Evolutionary conservation across 2,113 vertebrate genomes (phyloP), one percentile per base, ranked within the genome.

Genomic region (Chaenocephalus aceratus): DNA sequence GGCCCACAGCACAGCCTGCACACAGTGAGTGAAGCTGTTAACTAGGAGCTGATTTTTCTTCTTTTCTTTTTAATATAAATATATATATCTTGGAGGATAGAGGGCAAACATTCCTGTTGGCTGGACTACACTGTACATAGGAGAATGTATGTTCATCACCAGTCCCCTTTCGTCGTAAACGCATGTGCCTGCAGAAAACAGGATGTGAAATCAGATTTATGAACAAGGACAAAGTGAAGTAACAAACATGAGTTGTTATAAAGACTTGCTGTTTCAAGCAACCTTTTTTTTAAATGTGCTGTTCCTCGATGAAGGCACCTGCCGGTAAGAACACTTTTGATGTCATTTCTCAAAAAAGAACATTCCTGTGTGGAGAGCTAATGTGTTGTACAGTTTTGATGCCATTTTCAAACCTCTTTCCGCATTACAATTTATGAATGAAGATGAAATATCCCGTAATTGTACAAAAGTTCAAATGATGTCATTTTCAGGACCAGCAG

Each of bases 11-110:
- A 93, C 72, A 67, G 83, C 34, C 86, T 91, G 80, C 92, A 90
- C 60, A 71, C 92, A 4, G 89, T 95, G 74, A 93, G 90, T 21
- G 94, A 95, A 83, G 73, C 91, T 30, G 94, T 95, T 10, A 95
- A 95, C 79, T 95, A 91, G 83, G 13, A 74, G 60, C 69, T 54
- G 74, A 3, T 80, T 53, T 53, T 53, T 36, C 34, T 2, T 57
- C 23, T 7, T 26, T 1, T 57, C 23, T 6, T 12, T 56, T 21
- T 21, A n/a, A 41, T 41, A 41, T 41, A 41, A 41, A 41, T 53
- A 63, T 56, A 12, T 15, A 16, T 36, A 26, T 54, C 9, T 41
- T 10, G 1, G 57, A 70, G 41, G 46, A 62, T 18, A 68, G 64
- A 21, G 18, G 34, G 14, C 61, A 61, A 73, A 66, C 62, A 44